Percentiles rank a stretch among this genome's conserved stretches.
Evolutionary conservation across 2,113 vertebrate species (phyloP).

Genomic region (Neopipo cinnamomea): DNA sequence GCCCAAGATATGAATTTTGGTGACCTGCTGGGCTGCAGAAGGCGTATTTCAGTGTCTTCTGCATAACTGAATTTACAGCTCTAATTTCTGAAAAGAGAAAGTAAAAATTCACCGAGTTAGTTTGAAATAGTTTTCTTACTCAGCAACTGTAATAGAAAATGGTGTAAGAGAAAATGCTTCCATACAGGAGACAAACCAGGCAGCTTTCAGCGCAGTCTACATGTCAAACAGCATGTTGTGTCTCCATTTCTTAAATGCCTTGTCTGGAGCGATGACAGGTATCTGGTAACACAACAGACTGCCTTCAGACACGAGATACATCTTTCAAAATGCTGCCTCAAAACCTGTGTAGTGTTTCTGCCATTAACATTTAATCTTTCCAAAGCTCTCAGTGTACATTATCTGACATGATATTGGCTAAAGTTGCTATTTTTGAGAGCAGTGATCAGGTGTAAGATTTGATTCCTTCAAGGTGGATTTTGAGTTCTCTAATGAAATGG

Average conservation of each 20-base stretch:
- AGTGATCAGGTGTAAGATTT: not conserved
- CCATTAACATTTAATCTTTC: not conserved
- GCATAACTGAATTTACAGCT: not conserved
- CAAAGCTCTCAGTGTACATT: not conserved
- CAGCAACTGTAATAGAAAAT: not conserved
- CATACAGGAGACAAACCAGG: not conserved
- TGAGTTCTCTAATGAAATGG: not conserved
- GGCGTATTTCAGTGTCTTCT: not conserved
- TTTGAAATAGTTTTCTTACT: not conserved
- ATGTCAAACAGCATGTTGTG: not conserved
- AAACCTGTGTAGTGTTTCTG: not conserved
- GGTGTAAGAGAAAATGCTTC: not conserved
- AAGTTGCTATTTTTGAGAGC: not conserved
- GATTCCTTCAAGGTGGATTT: not conserved
- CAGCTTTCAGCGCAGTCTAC: not conserved
- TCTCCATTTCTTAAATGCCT: not conserved
- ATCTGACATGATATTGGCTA: not conserved
- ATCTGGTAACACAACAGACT: not conserved
- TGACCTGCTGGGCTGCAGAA: not conserved
- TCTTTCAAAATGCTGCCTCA: not conserved
- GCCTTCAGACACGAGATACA: not conserved
- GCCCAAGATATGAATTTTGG: not conserved
- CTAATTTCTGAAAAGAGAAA: not conserved
- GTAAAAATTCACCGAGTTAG: not conserved
- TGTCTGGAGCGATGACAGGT: not conserved